Conservation (phyloP, 1,140 invertebrate genomes). For the Dinothrombium tinctorium region DNA sequence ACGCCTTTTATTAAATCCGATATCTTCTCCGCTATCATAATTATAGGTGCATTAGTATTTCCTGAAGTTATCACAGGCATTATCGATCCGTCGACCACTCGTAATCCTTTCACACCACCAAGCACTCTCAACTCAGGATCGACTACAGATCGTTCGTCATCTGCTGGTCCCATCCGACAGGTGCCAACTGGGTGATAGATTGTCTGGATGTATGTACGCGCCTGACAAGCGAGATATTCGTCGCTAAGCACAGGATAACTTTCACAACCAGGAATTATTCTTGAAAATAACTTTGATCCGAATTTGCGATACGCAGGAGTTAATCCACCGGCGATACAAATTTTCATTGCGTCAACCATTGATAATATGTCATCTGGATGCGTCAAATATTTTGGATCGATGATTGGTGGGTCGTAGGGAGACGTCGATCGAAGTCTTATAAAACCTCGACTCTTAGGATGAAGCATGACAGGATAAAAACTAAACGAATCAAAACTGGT, state of each 20-base stretch:
- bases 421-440: constrained; percentile 28
- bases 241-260: constrained; percentile 43
- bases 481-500: constrained; percentile 27
- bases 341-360: constrained; percentile 19
- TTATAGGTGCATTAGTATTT: constrained; percentile 51
- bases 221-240: constrained; percentile 58
- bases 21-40: constrained; percentile 62
- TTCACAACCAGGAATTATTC: constrained; percentile 48
- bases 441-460: constrained; percentile 44
- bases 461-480: constrained; percentile 39
- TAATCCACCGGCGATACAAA: constrained; percentile 14
- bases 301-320: constrained; percentile 34
- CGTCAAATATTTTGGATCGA: constrained; percentile 56
- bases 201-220: constrained; percentile 57
- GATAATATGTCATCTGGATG: constrained; percentile 33
- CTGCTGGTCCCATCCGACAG: constrained; percentile 53
- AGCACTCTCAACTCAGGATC: constrained; percentile 35
- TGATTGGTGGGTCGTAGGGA: constrained; percentile 46
- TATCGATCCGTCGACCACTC: constrained; percentile 49
- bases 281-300: constrained; percentile 42
- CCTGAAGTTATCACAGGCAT: constrained; percentile 47
- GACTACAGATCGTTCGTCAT: constrained; percentile 49
- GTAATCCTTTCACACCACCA: constrained; percentile 35
- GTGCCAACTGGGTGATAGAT: constrained; percentile 34
- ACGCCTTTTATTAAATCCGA: constrained; percentile 2